phyloP scores from a whole-genome alignment of 2,888 invertebrate genomes.

The Hedychridium roseum region DNA sequence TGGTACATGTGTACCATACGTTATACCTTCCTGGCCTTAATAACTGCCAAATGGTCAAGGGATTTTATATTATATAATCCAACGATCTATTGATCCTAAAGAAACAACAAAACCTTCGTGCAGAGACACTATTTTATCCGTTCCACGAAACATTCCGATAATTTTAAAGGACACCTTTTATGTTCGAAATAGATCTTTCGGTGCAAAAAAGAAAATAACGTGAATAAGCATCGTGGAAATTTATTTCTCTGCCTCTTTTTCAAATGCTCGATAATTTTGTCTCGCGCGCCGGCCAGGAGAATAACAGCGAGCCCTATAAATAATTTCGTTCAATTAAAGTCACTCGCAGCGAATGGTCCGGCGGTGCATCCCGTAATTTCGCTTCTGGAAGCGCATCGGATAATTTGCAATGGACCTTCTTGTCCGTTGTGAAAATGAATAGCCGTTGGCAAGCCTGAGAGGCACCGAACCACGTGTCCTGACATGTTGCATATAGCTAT shows the following conservation, averaged over 20 bases:
- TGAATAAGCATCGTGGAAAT: no score
- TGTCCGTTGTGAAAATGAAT: constrained; percentile 42
- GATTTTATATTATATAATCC: background rate
- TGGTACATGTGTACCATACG: no score
- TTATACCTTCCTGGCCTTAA: no score
- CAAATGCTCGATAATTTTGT: no score
- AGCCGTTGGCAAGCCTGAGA: constrained; percentile 46
- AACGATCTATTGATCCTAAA: no score
- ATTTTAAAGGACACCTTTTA: no score
- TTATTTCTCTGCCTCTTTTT: no score
- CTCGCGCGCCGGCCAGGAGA: background rate
- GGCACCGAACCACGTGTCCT: constrained; percentile 53
- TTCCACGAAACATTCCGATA: no score
- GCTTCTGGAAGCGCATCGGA: constrained; percentile 24
- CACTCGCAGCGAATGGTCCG: background rate
- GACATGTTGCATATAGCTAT: constrained; percentile 54
- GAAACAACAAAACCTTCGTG: background rate
- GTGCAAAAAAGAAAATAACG: no score
- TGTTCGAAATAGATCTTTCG: no score
- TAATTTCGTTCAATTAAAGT: background rate
- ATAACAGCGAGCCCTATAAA: no score
- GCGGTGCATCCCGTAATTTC: constrained; percentile 13
- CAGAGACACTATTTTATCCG: background rate
- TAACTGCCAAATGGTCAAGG: background rate
- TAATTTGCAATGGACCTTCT: constrained; percentile 29